Conservation (phyloP, 2,888 invertebrate species). For the Tubiluchus corallicola region DNA sequence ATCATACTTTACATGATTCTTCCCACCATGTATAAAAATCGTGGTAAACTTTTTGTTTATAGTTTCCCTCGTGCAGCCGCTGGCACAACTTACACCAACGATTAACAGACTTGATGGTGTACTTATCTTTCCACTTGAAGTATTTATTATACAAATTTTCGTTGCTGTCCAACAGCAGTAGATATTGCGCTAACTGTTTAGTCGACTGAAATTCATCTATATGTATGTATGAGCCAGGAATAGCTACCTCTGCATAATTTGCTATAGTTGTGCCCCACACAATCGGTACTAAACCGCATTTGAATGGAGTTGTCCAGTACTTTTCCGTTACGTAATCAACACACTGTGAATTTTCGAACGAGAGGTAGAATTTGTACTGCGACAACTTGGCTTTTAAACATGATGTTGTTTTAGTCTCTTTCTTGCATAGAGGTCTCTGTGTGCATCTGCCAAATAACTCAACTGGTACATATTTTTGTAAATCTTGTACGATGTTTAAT, state of each 20-base stretch:
- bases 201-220: constrained; percentile 7
- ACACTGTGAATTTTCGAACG: background rate
- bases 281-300: background rate
- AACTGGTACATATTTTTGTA: background rate
- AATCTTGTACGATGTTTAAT: background rate
- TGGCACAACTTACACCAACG: background rate
- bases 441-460: background rate
- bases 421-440: background rate
- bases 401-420: too few species aligned
- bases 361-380: background rate
- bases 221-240: constrained; percentile 6
- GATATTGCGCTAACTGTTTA: background rate
- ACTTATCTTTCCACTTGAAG: constrained; percentile 6
- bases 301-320: background rate
- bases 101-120: background rate
- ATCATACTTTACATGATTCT: too few species aligned
- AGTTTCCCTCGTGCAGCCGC: background rate
- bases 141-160: constrained; percentile 6
- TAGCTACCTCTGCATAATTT: background rate
- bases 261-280: constrained; percentile 1
- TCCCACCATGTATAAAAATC: background rate
- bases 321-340: background rate
- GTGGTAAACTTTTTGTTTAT: background rate
- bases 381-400: background rate
- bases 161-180: constrained; percentile 6